phyloP scores from a whole-genome alignment of 2,797 vertebrate species.

The Pangasius djambal region DNA sequence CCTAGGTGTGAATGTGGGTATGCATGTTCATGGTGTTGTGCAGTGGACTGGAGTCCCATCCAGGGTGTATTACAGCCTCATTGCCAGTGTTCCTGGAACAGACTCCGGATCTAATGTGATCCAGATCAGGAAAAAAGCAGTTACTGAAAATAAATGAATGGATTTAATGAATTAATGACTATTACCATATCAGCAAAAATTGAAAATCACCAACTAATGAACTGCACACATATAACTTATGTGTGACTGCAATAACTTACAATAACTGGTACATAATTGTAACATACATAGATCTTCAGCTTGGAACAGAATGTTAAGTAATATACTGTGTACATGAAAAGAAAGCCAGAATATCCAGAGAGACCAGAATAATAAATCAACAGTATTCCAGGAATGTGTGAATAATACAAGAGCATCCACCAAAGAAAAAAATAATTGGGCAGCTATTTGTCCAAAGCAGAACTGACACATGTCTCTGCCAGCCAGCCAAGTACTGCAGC shows the following conservation, averaged over 20 bases:
- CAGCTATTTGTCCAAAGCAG: slow-evolving; percentile 10
- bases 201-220: not conserved
- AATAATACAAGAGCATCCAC: not conserved
- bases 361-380: slow-evolving; percentile 3
- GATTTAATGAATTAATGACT: not conserved
- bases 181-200: not conserved
- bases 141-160: not conserved
- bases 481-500: not conserved
- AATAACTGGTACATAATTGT: not conserved
- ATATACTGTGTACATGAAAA: not conserved
- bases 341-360: not conserved
- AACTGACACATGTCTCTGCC: not conserved
- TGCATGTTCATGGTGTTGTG: not conserved
- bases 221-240: not conserved
- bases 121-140: not conserved
- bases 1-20: not conserved
- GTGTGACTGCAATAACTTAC: not conserved
- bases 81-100: not conserved
- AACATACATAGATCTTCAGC: not conserved
- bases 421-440: slow-evolving; percentile 9
- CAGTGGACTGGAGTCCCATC: not conserved
- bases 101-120: not conserved
- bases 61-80: not conserved
- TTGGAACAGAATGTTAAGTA: not conserved
- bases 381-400: no score